Evolutionary conservation across 2,888 invertebrate genomes (phyloP).

Genomic region (Tenthredo mesomela): DNA sequence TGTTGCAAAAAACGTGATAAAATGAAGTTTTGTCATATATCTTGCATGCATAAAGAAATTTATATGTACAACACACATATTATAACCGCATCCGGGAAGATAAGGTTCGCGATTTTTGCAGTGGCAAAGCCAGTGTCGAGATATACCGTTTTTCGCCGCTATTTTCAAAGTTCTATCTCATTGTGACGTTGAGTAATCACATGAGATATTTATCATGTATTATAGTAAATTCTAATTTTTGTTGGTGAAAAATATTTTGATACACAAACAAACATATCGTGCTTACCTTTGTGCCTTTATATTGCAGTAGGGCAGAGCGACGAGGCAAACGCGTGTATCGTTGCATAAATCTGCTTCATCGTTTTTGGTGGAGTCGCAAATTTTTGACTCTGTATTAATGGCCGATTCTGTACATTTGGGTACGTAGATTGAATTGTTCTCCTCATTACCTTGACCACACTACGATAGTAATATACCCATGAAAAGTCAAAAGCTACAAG

Average conservation of each 20-base stretch:
- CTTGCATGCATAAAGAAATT: not conserved
- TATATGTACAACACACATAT: not conserved
- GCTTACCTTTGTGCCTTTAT: not conserved
- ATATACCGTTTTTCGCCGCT: not conserved
- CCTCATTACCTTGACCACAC: slow-evolving; percentile 60
- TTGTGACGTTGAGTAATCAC: not conserved
- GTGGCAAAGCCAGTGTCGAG: not conserved
- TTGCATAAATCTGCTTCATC: slow-evolving; percentile 65
- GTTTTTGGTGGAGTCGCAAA: slow-evolving; percentile 78
- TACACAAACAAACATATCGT: no score
- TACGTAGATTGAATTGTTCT: slow-evolving; percentile 74
- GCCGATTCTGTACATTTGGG: slow-evolving; percentile 73
- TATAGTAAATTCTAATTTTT: not conserved
- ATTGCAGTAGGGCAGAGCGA: not conserved
- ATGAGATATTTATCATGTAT: not conserved
- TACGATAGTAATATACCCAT: not conserved
- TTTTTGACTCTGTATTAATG: slow-evolving; percentile 77
- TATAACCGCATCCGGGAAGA: slow-evolving; percentile 8
- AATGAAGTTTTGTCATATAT: not conserved
- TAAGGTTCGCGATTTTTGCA: not conserved
- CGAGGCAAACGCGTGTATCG: slow-evolving; percentile 58
- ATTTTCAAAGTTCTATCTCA: not conserved
- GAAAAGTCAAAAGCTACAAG: not conserved
- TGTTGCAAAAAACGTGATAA: not conserved
- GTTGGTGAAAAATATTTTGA: not conserved